phyloP scores from a whole-genome alignment of 2,888 invertebrate species.

The Oeneis ivallda region DNA sequence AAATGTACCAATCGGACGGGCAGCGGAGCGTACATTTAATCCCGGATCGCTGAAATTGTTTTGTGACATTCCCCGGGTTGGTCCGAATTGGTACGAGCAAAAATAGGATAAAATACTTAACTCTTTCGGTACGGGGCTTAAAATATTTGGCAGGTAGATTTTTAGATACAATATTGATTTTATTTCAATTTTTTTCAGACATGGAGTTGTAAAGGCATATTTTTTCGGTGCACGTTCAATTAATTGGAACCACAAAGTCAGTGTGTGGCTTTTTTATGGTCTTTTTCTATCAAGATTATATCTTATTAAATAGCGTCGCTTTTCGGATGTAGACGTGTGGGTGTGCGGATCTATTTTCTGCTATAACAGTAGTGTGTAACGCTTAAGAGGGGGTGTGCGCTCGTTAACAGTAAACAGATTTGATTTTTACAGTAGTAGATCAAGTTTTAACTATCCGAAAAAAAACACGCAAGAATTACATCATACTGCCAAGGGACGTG shows the following conservation, averaged over 20 bases:
- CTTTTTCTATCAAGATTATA: no score
- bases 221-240: background rate
- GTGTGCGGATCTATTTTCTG: no score
- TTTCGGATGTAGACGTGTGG: no score
- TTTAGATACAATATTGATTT: background rate
- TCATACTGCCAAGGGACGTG: no score
- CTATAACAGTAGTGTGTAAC: no score
- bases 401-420: no score
- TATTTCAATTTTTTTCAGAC: background rate
- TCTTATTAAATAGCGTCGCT: no score
- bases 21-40: slow-evolving; percentile 6
- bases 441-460: no score
- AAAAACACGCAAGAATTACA: no score
- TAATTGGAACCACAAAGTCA: background rate
- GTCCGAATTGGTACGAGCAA: slow-evolving; percentile 3
- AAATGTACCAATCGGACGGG: slow-evolving; percentile 3
- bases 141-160: background rate
- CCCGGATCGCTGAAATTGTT: slow-evolving; percentile 9
- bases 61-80: slow-evolving; percentile 7
- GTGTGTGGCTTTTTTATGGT: background rate
- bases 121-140: slow-evolving; percentile 8
- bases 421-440: no score
- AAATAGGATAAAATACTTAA: slow-evolving; percentile 15
- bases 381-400: no score
- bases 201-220: background rate